Evolutionary conservation across 2,797 vertebrate genomes (phyloP).

Genomic region (Novumbra hubbsi): DNA sequence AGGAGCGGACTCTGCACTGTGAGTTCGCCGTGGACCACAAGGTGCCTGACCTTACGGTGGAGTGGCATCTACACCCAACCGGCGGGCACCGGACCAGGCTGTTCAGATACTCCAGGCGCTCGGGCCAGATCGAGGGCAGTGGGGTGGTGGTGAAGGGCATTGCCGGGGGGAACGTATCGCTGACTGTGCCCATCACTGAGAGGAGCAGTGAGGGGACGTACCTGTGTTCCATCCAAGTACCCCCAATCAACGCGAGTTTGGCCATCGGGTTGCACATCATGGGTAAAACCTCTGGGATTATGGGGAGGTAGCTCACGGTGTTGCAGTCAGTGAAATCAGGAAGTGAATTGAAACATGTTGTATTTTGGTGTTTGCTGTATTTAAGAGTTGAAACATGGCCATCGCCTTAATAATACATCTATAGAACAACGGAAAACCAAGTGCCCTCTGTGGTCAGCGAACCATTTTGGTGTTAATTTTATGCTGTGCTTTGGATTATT

Average conservation of each 20-base stretch:
- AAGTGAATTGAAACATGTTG: background rate
- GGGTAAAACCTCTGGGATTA: conserved; percentile 56
- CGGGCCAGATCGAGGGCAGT: conserved; percentile 34
- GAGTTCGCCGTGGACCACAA: conserved; percentile 71
- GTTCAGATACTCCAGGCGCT: conserved; percentile 53
- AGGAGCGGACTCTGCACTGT: conserved; percentile 68
- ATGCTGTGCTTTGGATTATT: too few species aligned
- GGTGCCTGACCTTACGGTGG: conserved; percentile 42
- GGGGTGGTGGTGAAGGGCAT: conserved; percentile 49
- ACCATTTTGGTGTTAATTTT: too few species aligned
- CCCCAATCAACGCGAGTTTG: conserved; percentile 57
- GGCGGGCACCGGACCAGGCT: conserved; percentile 49
- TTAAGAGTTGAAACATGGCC: too few species aligned
- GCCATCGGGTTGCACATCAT: conserved; percentile 61
- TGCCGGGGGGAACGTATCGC: conserved; percentile 70
- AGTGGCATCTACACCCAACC: conserved; percentile 57
- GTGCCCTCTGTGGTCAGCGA: too few species aligned
- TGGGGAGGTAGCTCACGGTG: background rate
- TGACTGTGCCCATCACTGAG: conserved; percentile 50
- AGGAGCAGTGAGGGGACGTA: conserved; percentile 67
- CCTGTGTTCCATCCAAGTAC: conserved; percentile 61
- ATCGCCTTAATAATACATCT: too few species aligned
- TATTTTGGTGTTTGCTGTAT: too few species aligned
- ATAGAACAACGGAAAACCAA: too few species aligned
- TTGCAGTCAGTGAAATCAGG: background rate